Base-by-base conservation (phyloP, 2,113 vertebrate species). In the Catharus fuscescens region DNA sequence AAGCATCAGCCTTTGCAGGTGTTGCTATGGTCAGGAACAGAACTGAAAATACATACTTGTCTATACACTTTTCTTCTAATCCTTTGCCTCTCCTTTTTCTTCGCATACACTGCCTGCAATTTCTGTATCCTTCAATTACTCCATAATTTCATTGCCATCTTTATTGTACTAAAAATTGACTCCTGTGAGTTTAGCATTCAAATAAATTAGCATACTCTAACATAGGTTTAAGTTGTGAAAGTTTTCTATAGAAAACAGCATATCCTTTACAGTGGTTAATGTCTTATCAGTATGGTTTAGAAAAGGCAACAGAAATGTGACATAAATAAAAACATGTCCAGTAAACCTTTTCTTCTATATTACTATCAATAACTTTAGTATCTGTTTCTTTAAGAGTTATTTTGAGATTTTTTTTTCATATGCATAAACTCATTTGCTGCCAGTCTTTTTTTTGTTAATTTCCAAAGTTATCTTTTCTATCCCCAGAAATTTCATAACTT, bases 1-100 rank as follows among this genome's bases (percentile, higher is more conserved):
- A 45, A 66, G 2, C 7, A 44, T 20, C 0, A 1, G 12, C 52
- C 14, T 47, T 34, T 12, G 5, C 18, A 79, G 18, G 8, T 59
- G 16, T 32, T 57, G 13, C 17, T 73, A 9, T 32, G 25, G 25
- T n/a, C 79, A 18, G 31, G 20, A 87, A 50, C 3, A 70, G 32
- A 69, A n/a, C 19, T 71, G 65, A 84, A 87, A 93, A 71, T 31
- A 38, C 7, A 31, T 53, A 57, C 5, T 18, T 26, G 8, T 44
- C 17, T 60, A 59, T 6, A 60, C 4, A 4, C 26, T 52, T 64
- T 52, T 32, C 10, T 86, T 45, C 26, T 48, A 5, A 64, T 77
- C 24, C 20, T 80, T 86, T 47, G 9, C 14, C 14, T 66, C 32
- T 90, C 15, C 14, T 45, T 84, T 90, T 91, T 21, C 29, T 70